Evolutionary conservation across 2,888 invertebrate genomes (phyloP), one percentile per base, ranked within the genome.

Genomic region (Malthinus seriepunctatus): DNA sequence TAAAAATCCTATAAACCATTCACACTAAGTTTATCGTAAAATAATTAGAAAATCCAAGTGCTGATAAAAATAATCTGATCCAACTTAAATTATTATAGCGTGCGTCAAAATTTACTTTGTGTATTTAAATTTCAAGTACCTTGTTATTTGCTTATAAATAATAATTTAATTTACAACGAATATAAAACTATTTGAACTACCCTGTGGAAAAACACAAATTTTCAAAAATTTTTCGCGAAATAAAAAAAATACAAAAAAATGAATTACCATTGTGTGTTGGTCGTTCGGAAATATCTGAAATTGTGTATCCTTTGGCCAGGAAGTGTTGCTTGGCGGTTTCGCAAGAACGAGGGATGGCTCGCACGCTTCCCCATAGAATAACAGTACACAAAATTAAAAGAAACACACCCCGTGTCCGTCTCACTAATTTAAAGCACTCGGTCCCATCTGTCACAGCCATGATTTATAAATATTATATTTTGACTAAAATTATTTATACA

Each of bases 391-490:
- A 14, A 45, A 59, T 47, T 38, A 45, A 32, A 46, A 59, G 39
- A 31, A 50, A 42, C 45, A 54, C 59, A 54, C 54, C 54, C 54
- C 49, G 58, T 58, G 54, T 54, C 54, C 54, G 54, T 51, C 51
- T 59, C 59, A 59, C 59, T 51, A 59, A 59, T 44, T 56, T 56
- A 56, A 60, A 60, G 48, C 55, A 56, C 55, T 56, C 55, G 56
- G 60, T 60, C 60, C 60, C 48, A 45, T 60, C 49, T 32, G 51
- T 60, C 60, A 60, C 60, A 60, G 60, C 60, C 60, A 60, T 60
- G 34, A 37, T 55, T 42, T 42, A 42, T 42, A 23, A 23, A 23
- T 15, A 42, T 42, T 42, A 42, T 42, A 42, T 42, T 59, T 59
- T 51, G 59, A 55, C 54, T 59, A 59, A 53, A 59, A 54, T 47